Evolutionary conservation across 2,888 invertebrate species (phyloP), one percentile per base, ranked within the genome.

Genomic region (Incurvaria masculella): DNA sequence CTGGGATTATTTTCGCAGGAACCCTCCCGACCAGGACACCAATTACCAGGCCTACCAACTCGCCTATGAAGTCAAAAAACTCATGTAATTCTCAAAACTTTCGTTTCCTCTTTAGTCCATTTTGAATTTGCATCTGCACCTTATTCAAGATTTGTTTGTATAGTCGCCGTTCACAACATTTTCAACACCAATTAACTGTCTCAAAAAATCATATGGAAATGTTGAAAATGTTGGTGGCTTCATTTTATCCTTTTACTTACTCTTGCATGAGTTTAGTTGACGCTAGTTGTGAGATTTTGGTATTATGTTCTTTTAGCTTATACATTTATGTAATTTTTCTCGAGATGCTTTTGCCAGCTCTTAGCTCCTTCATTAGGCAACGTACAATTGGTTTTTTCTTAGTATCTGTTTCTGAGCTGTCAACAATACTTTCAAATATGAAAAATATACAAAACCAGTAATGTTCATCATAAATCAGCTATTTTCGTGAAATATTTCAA

Each of bases 11-110:
- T 69, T 71, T 91, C 91, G 84, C 91, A 94, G 92, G 91, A 85
- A 86, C 81, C 83, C 85, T 75, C 81, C 80, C 71, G 88, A 86
- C 71, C 90, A 93, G 85, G 91, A 93, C 84, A 88, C 89, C 80
- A 89, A 91, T 85, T 94, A 94, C 86, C 92, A 94, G 85, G 94
- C 94, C 86, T 94, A 94, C 86, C 95, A 96, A 86, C 93, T 97
- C 83, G 95, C 96, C 87, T 97, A 97, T 88, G 96, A 97, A 94
- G 96, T 97, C 87, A 96, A 97, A 92, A 97, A 97, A 87, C 93
- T 97, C 88, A 96, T 97, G 97, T 97, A 95, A 88, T 92, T 85
- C 79, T 78, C 61, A 44, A 16, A 27, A 49, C 33, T 38, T 44
- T 43, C 20, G n/a, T 46, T n/a, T 47, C n/a, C 16, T 39, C 42